Conservation (phyloP, 2,797 vertebrate genomes). For the Smutsia temminckii region DNA sequence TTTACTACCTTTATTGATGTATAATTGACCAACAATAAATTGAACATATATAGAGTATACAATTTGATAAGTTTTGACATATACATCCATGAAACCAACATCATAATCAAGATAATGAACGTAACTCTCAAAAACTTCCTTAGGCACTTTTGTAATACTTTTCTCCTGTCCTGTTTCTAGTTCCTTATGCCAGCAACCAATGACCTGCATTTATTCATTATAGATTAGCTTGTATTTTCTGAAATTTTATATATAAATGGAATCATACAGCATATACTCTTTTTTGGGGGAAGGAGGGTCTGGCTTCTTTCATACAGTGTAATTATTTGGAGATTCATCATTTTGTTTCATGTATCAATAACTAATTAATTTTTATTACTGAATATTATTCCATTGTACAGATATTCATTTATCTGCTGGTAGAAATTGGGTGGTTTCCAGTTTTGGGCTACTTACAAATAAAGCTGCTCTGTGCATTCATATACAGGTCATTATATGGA, state of each 20-base stretch:
- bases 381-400: neutral
- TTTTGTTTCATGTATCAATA: neutral
- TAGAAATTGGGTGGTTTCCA: neutral
- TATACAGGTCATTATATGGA: neutral
- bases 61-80: neutral
- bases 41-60: neutral
- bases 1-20: neutral
- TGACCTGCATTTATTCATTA: neutral
- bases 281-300: fast-evolving
- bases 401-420: neutral
- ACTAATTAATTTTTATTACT: neutral
- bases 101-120: neutral
- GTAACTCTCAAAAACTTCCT: neutral
- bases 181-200: neutral
- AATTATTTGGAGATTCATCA: neutral
- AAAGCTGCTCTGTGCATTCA: neutral
- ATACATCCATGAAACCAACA: neutral
- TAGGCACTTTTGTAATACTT: neutral
- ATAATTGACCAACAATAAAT: neutral
- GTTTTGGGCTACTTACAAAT: neutral
- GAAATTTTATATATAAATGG: neutral
- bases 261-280: neutral
- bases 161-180: neutral
- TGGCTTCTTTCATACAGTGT: neutral
- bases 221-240: neutral